Percentiles rank a stretch among this genome's conserved stretches.
These are phyloP conservation scores for Ranitomeya imitator DNA, from an alignment of 2,113 vertebrate species.

Conservation along the genomic window DNA sequence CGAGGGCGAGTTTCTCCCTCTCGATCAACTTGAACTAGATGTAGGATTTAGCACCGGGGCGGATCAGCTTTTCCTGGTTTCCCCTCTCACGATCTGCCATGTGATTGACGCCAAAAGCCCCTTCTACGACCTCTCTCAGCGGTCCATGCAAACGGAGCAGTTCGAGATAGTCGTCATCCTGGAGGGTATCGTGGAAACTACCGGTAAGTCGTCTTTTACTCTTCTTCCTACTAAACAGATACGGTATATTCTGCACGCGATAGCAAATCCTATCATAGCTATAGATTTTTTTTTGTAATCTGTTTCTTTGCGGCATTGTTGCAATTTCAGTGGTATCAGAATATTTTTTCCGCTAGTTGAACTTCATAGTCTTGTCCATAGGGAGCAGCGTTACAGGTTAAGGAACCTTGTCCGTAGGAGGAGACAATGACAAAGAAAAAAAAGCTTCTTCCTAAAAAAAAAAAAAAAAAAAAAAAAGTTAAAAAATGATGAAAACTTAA, in stretches of 20 bases:
- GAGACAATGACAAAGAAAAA: neutral
- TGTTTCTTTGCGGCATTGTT: too few species aligned
- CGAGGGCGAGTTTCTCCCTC: slow-evolving; percentile 96
- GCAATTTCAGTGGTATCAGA: neutral
- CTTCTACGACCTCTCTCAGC: slow-evolving; percentile 97
- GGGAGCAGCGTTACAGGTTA: neutral
- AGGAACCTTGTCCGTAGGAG: neutral
- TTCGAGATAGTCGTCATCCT: slow-evolving; percentile 99
- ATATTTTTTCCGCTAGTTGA: neutral
- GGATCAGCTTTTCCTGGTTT: slow-evolving; percentile 98
- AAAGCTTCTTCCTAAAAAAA: too few species aligned
- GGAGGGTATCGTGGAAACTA: slow-evolving; percentile 98
- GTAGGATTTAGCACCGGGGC: slow-evolving; percentile 98
- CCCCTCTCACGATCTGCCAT: slow-evolving; percentile 98
- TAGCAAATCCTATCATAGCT: neutral
- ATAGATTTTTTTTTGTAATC: too few species aligned
- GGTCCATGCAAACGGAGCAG: slow-evolving; percentile 97
- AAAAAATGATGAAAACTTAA: too few species aligned
- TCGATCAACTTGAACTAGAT: slow-evolving; percentile 98
- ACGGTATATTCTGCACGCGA: neutral
- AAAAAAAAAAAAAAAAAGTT: too few species aligned
- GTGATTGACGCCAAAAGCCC: slow-evolving; percentile 98
- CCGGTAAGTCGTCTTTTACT: slow-evolving; percentile 79
- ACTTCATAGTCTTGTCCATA: neutral
- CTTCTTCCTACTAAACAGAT: neutral